Evolutionary conservation across 2,797 vertebrate species (phyloP).

Genomic region (Chanos chanos): DNA sequence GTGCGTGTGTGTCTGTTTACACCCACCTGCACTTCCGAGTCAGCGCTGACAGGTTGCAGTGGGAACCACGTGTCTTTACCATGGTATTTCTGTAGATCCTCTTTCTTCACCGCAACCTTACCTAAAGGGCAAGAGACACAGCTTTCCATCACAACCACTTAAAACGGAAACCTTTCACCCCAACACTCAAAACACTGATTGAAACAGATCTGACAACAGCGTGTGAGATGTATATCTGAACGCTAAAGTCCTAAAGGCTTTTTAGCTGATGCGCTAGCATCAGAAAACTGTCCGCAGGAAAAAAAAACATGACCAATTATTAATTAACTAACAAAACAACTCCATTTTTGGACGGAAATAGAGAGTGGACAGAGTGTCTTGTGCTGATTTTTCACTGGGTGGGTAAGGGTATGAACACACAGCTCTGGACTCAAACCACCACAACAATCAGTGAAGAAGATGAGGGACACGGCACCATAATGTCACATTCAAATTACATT

Average conservation of each 20-base stretch:
- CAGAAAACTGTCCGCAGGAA: no score
- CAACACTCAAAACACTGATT: background rate
- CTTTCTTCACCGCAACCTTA: conserved; percentile 96
- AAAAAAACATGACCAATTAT: no score
- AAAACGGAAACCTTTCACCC: background rate
- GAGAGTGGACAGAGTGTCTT: no score
- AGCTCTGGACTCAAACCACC: background rate
- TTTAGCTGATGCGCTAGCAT: no score
- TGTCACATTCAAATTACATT: background rate
- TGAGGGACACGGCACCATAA: background rate
- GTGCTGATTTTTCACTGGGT: no score
- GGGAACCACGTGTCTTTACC: conserved; percentile 99
- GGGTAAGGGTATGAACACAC: no score
- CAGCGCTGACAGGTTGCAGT: conserved; percentile 93
- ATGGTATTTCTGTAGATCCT: conserved; percentile 95
- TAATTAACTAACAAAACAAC: no score
- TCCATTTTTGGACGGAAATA: no score
- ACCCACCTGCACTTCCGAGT: conserved; percentile 98
- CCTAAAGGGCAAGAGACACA: conserved; percentile 63
- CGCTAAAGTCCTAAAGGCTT: no score
- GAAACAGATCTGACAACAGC: no score
- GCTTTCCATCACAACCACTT: conserved; percentile 11
- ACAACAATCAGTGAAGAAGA: background rate
- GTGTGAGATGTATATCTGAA: no score
- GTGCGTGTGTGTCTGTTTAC: conserved; percentile 8